A percentile compares a stretch with the other conserved stretches of the same genome.
These are phyloP conservation scores for Abrostola triplasia DNA, from an alignment of 2,888 invertebrate species.

Conservation along the genomic window DNA sequence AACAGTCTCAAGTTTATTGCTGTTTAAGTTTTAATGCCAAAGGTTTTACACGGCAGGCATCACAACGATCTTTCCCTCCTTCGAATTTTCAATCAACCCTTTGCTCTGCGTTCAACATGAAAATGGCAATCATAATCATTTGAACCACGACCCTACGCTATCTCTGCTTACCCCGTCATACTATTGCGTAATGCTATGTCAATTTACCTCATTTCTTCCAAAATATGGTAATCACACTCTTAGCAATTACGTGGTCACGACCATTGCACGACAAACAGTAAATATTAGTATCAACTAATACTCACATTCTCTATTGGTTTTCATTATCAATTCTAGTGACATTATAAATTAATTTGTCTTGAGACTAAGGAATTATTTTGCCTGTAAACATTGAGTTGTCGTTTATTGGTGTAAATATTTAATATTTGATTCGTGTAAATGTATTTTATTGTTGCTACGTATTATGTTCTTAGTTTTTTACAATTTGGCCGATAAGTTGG, in stretches of 20 bases:
- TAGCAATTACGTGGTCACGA: conserved; percentile 29
- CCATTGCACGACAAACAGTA: conserved; percentile 50
- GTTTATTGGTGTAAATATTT: conserved; percentile 80
- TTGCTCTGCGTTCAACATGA: too few species aligned
- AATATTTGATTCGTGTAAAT: conserved; percentile 74
- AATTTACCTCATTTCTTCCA: conserved; percentile 25
- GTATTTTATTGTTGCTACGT: conserved; percentile 44
- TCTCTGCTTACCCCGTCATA: background rate
- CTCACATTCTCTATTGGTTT: conserved; percentile 66
- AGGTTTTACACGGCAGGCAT: too few species aligned
- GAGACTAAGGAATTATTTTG: conserved; percentile 82
- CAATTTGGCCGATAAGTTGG: conserved; percentile 27
- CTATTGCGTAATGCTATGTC: background rate
- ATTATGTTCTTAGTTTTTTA: conserved; percentile 31
- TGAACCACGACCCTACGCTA: too few species aligned
- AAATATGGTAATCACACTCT: conserved; percentile 36
- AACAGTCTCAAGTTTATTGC: too few species aligned
- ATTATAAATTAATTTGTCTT: conserved; percentile 81
- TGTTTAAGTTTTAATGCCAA: too few species aligned
- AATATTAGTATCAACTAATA: conserved; percentile 61
- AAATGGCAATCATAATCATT: too few species aligned
- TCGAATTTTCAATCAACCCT: too few species aligned
- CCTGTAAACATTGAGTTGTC: conserved; percentile 73
- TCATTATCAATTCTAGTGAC: conserved; percentile 75
- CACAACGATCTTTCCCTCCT: too few species aligned